These are phyloP conservation scores for Diaperis boleti DNA, from an alignment of 2,888 invertebrate species.

Conservation along the genomic window DNA sequence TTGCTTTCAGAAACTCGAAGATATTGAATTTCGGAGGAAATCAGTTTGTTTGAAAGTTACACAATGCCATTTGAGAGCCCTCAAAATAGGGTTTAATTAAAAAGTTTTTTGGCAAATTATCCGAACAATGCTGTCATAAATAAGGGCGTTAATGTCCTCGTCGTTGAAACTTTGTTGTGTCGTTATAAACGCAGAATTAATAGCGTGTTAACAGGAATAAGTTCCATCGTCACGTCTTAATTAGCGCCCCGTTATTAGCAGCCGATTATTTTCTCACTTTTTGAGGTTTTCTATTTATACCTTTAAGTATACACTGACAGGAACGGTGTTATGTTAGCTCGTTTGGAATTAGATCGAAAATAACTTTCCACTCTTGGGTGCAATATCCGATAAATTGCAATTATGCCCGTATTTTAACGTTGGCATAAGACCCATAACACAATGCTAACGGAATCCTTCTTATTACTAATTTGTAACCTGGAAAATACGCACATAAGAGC, in stretches of 20 bases:
- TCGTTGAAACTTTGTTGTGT: slow-evolving; percentile 26
- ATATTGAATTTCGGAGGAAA: slow-evolving; percentile 35
- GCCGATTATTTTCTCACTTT: slow-evolving; percentile 15
- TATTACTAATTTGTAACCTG: too few relatives aligned
- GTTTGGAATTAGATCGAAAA: too few relatives aligned
- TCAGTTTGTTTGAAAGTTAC: slow-evolving; percentile 34
- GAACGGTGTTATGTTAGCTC: too few relatives aligned
- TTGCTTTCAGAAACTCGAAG: slow-evolving; percentile 35
- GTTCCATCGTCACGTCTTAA: slow-evolving; percentile 22
- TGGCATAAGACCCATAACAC: too few relatives aligned
- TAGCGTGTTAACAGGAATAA: slow-evolving; percentile 21
- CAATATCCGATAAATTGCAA: too few relatives aligned
- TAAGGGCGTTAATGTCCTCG: slow-evolving; percentile 21
- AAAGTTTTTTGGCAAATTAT: slow-evolving; percentile 31
- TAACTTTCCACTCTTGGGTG: too few relatives aligned
- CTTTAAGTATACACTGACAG: too few relatives aligned
- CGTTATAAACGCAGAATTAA: slow-evolving; percentile 19
- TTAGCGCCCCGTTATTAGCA: slow-evolving; percentile 17
- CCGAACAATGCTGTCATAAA: slow-evolving; percentile 29
- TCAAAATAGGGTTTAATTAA: slow-evolving; percentile 34
- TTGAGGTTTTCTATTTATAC: slow-evolving; percentile 12
- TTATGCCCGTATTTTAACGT: too few relatives aligned
- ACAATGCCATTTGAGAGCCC: slow-evolving; percentile 23
- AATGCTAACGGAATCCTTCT: too few relatives aligned
- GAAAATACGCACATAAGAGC: too few relatives aligned